Base-by-base conservation (phyloP, 2,888 invertebrate genomes). In the Sepioteuthis lessoniana region DNA sequence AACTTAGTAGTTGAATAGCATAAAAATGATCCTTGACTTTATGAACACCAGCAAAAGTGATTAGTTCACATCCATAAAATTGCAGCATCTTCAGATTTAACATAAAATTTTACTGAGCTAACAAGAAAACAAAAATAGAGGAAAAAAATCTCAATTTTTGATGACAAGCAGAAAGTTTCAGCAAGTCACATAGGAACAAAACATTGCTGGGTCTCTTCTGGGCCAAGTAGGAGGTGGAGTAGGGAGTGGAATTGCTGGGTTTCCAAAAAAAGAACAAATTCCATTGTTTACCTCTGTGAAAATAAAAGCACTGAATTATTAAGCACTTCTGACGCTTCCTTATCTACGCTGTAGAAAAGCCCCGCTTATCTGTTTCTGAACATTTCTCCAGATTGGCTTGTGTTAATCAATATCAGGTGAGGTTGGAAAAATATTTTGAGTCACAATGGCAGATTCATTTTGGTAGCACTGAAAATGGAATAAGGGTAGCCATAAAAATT, bases 281-380 rank as follows among this genome's bases (percentile, higher is more conserved):
- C 76, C n/a, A 76, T 76, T 76, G 76, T 76, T 76, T 76, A 76
- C 76, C 76, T 76, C n/a, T 76, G 76, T n/a, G 76, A 76, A 76
- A 76, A 76, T 76, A 76, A 76, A 76, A n/a, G 76, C 76, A n/a
- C 76, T 76, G 76, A 76, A 76, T 76, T 76, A 76, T 76, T 76
- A 76, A 76, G 76, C 76, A 76, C n/a, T 76, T 76, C 76, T 76
- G 76, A n/a, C 76, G 76, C 76, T 76, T 76, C 76, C 76, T 76
- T 76, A 76, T 76, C 76, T 76, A 76, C n/a, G n/a, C 76, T 76
- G 76, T 76, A 31, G 76, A 76, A 76, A 76, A 76, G 76, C 76
- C 76, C 76, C 76, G 76, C 76, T 76, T 76, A 76, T 76, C 76
- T n/a, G 31, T 76, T 76, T 76, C n/a, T n/a, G n/a, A 76, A 76